Base-by-base conservation (phyloP, 2,113 vertebrate genomes). In the Macroglossus sobrinus region DNA sequence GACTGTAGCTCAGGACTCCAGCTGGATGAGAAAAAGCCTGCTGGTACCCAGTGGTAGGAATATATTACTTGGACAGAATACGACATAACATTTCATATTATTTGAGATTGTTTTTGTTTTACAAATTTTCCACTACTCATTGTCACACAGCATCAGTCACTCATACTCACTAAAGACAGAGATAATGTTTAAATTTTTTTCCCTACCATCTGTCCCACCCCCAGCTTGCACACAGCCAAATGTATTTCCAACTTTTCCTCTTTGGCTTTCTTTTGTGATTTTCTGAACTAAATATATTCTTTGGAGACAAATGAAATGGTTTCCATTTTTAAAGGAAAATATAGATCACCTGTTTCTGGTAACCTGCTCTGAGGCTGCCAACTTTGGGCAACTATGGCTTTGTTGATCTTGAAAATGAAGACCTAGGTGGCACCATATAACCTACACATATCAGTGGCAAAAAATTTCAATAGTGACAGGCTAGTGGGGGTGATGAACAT, bases 261-360 rank as follows among this genome's bases (percentile, higher is more conserved):
- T 88, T 75, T 80, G 33, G 30, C 59, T 85, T 91, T 74, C 19
- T 74, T 24, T 71, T 53, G 50, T 95, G 30, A 74, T 95, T 89
- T 94, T 92, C 26, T 84, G 68, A 96, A 76, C 47, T 61, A 55
- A 87, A 68, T 82, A 74, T 63, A 6, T 38, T 92, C 40, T 93
- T 91, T 93, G 33, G 22, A 93, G 35, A 84, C 2, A 38, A 47
- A 89, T 50, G 21, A 45, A 90, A 92, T 33, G 21, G 30, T 95
- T 93, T 76, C 61, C 40, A 76, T 33, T 64, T 94, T 93, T 71
- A 87, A 71, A 69, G 43, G 72, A 85, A 95, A 68, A 57, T 47
- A 72, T 61, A 55, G 45, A 71, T 94, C n/a, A 63, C 61, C 59
- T 72, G 21, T 80, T 76, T 19, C 50, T 80, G 22, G 35, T 87